Evolutionary conservation across 2,797 vertebrate genomes (phyloP), one percentile per base, ranked within the genome.

Genomic region (Lemur catta): DNA sequence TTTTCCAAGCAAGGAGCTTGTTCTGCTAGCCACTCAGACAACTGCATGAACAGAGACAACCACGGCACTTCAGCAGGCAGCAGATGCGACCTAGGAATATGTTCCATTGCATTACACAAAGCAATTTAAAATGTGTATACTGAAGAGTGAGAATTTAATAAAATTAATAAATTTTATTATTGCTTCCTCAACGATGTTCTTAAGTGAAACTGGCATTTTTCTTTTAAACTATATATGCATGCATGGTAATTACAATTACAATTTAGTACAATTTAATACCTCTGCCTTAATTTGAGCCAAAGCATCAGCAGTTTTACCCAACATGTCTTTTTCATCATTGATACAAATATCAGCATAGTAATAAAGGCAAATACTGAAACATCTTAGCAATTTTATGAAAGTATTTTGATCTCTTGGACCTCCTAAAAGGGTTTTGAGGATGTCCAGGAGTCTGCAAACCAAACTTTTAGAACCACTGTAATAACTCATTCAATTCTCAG

Each of bases 201-300:
- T 74, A 69, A 79, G 9, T 43, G 24, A 43, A 95, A 85, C 28
- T 61, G n/a, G 26, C 2, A 33, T 18, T 50, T 85, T 50, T 50
- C 67, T 93, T 89, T 38, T 2, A 85, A 84, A 79, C 26, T 50
- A 18, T 13, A 28, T 0, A 2, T 88, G 33, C 35, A 4, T 22
- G 8, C 2, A 4, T 0, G 3, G 4, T 7, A 3, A 0, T 69
- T 6, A 76, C 38, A 67, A 22, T 0, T 2, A 4, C 28, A 22
- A 46, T 7, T 4, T 72, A 17, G 6, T 7, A 57, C 6, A 38
- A 1, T 7, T 9, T 33, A 30, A 7, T 24, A 38, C 0, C 18
- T 74, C 46, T 76, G n/a, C 38, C 15, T 89, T 78, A 63, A 26
- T 30, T 48, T 52, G 4, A 13, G 13, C 33, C 38, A 55, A 38